These are phyloP conservation scores for Periparus ater DNA, from an alignment of 2,797 vertebrate species.

Conservation along the genomic window DNA sequence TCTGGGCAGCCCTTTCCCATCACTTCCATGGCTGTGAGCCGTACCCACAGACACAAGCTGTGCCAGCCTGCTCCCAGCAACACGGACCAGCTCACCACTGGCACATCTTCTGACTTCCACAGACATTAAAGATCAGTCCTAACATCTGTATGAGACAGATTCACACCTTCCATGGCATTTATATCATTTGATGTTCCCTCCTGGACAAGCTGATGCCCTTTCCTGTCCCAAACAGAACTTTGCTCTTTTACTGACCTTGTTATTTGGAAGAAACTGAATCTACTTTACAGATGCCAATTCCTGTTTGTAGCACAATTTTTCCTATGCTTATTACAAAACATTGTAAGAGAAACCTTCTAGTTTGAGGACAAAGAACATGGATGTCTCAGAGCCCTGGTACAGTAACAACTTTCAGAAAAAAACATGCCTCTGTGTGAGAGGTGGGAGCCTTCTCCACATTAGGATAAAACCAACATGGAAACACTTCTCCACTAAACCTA, in stretches of 20 bases:
- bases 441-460: not conserved
- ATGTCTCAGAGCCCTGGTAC: not conserved
- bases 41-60: accelerated
- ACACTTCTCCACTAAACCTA: not conserved
- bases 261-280: not conserved
- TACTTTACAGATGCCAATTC: not conserved
- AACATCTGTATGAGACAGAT: accelerated
- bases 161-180: not conserved
- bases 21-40: accelerated
- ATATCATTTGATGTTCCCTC: accelerated
- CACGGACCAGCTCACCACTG: not conserved
- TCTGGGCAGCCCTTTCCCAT: not conserved
- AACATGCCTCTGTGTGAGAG: not conserved
- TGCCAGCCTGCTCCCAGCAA: not conserved
- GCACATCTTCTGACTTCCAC: not conserved
- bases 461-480: not conserved
- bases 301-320: not conserved
- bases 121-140: not conserved
- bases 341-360: not conserved
- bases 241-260: not conserved
- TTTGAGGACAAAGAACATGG: not conserved
- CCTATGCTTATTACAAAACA: not conserved
- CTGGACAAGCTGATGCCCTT: not conserved
- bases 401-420: not conserved
- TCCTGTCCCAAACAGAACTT: not conserved